Evolutionary conservation across 2,888 invertebrate genomes (phyloP), one percentile per base, ranked within the genome.

Genomic region (Dione vanillae): DNA sequence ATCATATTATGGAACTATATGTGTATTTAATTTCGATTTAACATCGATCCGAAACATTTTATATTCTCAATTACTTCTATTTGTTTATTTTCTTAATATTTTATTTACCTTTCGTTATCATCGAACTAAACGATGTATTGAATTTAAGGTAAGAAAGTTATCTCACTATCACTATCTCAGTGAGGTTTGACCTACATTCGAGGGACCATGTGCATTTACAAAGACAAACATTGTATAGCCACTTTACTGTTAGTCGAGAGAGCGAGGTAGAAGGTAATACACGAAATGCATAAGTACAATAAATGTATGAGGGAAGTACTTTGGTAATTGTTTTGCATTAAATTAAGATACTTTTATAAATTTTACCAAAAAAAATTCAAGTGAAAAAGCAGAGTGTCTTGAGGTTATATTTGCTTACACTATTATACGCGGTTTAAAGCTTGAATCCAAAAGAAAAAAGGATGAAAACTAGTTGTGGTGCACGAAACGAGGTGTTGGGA

Each of bases 231-330:
- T 71, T 65, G 59, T 45, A 56, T 43, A 67, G 69, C 74, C 71
- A 74, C 71, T 71, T 72, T 69, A 54, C 59, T 40, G 20, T 52
- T 56, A 67, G 69, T 71, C 41, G 19, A 67, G 76, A 68, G 76
- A 74, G 77, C 59, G 70, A 79, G 66, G 69, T 76, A 76, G 76
- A 62, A 68, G 79, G 70, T 77, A 74, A 76, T 75, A 76, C 65
- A 65, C 67, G 67, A 77, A 82, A 83, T 81, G 80, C 85, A 87
- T 85, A 85, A 85, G 78, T 80, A 78, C 82, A 78, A 80, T 83
- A 82, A 81, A 80, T 85, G 84, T 77, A 81, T 80, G 71, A 74
- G 72, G 72, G 67, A 61, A 69, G 65, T 75, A 69, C 70, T 43
- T 47, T 41, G 67, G 51, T 59, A 51, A 41, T 49, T 19, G 59